Base-by-base conservation (phyloP, 2,797 vertebrate genomes). In the Gymnoscopelus braueri region DNA sequence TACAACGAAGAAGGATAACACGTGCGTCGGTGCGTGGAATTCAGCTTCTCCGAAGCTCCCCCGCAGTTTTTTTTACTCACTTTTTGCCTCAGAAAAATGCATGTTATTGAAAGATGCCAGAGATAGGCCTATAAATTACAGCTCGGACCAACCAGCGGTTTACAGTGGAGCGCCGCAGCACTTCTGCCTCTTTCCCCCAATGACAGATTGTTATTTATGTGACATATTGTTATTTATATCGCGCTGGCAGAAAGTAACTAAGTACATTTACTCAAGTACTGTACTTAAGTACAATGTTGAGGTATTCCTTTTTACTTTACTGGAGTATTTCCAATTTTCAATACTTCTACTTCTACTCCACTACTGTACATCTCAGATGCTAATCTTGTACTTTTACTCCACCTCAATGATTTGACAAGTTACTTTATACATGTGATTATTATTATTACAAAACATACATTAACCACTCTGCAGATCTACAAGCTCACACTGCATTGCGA, bases 141-240 rank as follows among this genome's bases (percentile, higher is more conserved):
- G 80, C 72, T 54, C 49, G 60, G 80, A 73, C 77, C 81, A 80
- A 77, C 69, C 39, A 73, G 74, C 64, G 89, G 89, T 92, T 91
- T 87, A 80, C 88, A 90, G 79, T 67, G 63, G 82, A 85, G 89
- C 77, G 12, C 32, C 81, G 75, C 86, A 53, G 79, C 73, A 74
- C 78, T 85, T 84, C 35, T 78, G 80, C 74, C 77, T 77, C 86
- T 89, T 88, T 83, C 53, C 67, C 73, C 71, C 80, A 86, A 87
- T 89, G 86, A 90, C 86, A 84, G 82, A 88, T 85, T 91, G 89
- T 91, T 92, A 91, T 94, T 93, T 93, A 91, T 93, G 91, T 84
- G 75, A 78, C 66, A 60, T 84, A 87, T 86, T 91, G 89, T 92
- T 92, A 91, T 93, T 93, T 93, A 91, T 93, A 92, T 84, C 74